Evolutionary conservation across 2,888 invertebrate genomes (phyloP).

Genomic region (Sicus ferrugineus): DNA sequence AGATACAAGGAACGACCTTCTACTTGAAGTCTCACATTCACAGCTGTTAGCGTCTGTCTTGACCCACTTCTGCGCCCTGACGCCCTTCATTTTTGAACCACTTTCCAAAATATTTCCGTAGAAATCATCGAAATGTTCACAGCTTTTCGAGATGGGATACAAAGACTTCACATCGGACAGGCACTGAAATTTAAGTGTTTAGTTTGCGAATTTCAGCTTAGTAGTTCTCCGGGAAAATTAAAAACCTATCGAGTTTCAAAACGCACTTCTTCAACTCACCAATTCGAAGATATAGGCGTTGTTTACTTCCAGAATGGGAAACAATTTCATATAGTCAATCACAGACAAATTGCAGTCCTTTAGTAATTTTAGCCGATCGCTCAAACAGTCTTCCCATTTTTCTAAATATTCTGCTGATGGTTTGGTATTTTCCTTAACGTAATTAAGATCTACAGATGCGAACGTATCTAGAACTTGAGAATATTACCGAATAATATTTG

Average conservation of each 20-base stretch:
- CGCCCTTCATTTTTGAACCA: not conserved
- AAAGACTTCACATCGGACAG: not conserved
- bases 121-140: not conserved
- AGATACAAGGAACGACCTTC: not conserved
- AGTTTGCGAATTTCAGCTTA: too few relatives aligned
- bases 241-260: too few relatives aligned
- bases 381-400: slow-evolving; percentile 28
- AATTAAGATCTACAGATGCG: not conserved
- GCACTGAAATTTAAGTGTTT: not conserved
- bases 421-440: not conserved
- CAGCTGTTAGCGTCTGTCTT: not conserved
- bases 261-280: not conserved
- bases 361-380: slow-evolving; percentile 18
- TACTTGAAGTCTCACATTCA: not conserved
- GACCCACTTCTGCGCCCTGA: not conserved
- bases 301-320: slow-evolving; percentile 16
- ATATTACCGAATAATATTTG: too few relatives aligned
- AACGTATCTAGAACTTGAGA: not conserved
- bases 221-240: too few relatives aligned
- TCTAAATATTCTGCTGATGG: not conserved
- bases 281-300: slow-evolving; percentile 16
- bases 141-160: not conserved
- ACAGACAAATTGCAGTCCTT: not conserved
- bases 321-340: slow-evolving; percentile 8
- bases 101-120: slow-evolving; percentile 11